Evolutionary conservation across 2,888 invertebrate species (phyloP).

Genomic region (Tenthredo notha): DNA sequence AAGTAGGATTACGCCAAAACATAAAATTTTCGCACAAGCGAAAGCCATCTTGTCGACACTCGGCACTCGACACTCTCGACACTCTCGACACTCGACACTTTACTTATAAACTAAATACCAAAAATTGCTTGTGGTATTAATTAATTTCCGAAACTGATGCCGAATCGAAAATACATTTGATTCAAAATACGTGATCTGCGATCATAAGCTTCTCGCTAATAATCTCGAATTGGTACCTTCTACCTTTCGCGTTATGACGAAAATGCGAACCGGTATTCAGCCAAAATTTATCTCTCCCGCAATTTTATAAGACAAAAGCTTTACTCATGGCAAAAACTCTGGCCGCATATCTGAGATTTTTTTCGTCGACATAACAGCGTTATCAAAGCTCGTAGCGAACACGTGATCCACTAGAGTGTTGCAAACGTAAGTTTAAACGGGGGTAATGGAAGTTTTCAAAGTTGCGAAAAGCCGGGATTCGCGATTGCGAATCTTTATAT

Average conservation of each 20-base stretch:
- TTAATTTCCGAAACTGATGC: not conserved
- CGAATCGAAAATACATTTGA: not conserved
- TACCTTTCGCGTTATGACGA: not conserved
- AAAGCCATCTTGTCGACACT: slow-evolving; percentile 61
- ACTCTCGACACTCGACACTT: slow-evolving; percentile 33
- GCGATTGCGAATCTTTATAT: not conserved
- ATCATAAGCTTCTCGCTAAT: not conserved
- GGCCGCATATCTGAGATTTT: not conserved
- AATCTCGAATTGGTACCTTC: not conserved
- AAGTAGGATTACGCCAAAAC: slow-evolving; percentile 72
- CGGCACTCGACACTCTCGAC: slow-evolving; percentile 22
- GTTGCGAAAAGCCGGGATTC: not conserved
- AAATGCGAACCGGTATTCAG: not conserved
- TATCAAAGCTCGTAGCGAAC: not conserved
- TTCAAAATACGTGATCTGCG: not conserved
- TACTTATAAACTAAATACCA: not conserved
- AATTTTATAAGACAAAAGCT: not conserved
- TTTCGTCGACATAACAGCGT: not conserved
- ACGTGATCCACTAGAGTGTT: not conserved
- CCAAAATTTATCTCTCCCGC: not conserved
- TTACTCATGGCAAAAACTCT: not conserved
- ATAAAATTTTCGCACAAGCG: slow-evolving; percentile 62
- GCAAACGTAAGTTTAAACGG: not conserved
- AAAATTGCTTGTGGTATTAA: not conserved
- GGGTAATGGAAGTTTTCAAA: not conserved